Base-by-base conservation (phyloP, 2,797 vertebrate species). In the Periparus ater region DNA sequence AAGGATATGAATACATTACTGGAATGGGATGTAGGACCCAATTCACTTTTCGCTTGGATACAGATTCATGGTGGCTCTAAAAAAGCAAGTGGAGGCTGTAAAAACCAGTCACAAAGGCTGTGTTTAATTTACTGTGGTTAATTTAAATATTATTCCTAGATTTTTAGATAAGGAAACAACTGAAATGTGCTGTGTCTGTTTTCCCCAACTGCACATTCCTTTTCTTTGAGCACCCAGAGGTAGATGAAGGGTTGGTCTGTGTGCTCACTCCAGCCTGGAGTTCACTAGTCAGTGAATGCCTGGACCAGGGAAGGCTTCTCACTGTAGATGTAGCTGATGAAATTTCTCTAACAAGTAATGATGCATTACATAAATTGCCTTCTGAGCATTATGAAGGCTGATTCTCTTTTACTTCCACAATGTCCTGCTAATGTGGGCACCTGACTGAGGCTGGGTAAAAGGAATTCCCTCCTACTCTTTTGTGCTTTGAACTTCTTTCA, bases 401-500 rank as follows among this genome's bases (percentile, higher is more conserved):
- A 48, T 70, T 93, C 50, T 88, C 18, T 95, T 72, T 91, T 70
- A 51, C n/a, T 13, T 88, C 62, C 11, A 3, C 5, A 4, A 60
- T 23, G 32, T 60, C 68, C 70, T 91, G 51, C 53, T 86, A 51
- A 51, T 62, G 40, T 66, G 71, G 48, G 63, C 29, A 45, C 48
- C 67, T 95, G 36, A 76, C 76, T 85, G 81, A 86, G 61, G n/a
- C 67, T 82, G 17, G 18, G 34, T 87, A 45, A 93, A 95, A 91
- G 63, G 66, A 86, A 63, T 79, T 90, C n/a, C 48, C 40, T 85
- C 65, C 85, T 85, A 17, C 38, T 61, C 32, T 95, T 91, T 84
- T 72, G 48, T 88, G 44, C 82, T 83, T 91, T 86, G 66, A 84
- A 91, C 62, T 40, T 86, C 66, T 88, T 91, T 91, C 74, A 40